phyloP scores from a whole-genome alignment of 2,888 invertebrate genomes.

The Junonia oenone region DNA sequence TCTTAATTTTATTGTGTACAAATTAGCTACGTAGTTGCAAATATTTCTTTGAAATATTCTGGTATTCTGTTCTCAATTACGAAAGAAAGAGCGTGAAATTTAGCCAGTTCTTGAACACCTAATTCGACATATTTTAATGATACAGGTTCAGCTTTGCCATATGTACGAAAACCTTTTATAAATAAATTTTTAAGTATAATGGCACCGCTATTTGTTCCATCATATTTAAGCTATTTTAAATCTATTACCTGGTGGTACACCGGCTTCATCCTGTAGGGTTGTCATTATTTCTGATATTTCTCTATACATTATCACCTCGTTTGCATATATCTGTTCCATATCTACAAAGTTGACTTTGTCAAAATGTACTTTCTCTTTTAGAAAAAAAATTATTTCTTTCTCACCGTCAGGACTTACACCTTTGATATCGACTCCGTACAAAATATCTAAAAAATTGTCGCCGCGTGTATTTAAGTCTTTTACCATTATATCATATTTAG shows the following conservation, averaged over 20 bases:
- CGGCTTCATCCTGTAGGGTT: conserved; percentile 30
- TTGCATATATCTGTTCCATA: conserved; percentile 35
- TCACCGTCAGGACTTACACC: conserved; percentile 38
- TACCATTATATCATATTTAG: conserved; percentile 1
- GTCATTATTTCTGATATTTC: conserved; percentile 34
- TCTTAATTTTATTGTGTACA: conserved; percentile 34
- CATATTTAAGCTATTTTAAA: conserved; percentile 26
- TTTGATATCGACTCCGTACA: conserved; percentile 43
- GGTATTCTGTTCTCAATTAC: conserved; percentile 35
- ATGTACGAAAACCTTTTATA: conserved; percentile 38
- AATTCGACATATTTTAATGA: conserved; percentile 37
- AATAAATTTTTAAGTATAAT: conserved; percentile 30
- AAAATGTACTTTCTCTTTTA: conserved; percentile 34
- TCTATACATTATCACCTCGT: conserved; percentile 40
- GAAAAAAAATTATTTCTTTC: conserved; percentile 43
- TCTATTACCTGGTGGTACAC: conserved; percentile 20
- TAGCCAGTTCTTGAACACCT: conserved; percentile 37
- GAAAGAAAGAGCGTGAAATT: conserved; percentile 39
- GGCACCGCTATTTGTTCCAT: conserved; percentile 5
- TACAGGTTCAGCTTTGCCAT: conserved; percentile 31
- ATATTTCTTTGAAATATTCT: conserved; percentile 32
- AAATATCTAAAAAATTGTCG: conserved; percentile 41
- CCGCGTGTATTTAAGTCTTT: conserved; percentile 38
- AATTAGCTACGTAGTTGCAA: conserved; percentile 29
- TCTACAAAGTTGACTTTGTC: neutral